Evolutionary conservation across 2,113 vertebrate species (phyloP).

Genomic region (Rhinoptilus africanus): DNA sequence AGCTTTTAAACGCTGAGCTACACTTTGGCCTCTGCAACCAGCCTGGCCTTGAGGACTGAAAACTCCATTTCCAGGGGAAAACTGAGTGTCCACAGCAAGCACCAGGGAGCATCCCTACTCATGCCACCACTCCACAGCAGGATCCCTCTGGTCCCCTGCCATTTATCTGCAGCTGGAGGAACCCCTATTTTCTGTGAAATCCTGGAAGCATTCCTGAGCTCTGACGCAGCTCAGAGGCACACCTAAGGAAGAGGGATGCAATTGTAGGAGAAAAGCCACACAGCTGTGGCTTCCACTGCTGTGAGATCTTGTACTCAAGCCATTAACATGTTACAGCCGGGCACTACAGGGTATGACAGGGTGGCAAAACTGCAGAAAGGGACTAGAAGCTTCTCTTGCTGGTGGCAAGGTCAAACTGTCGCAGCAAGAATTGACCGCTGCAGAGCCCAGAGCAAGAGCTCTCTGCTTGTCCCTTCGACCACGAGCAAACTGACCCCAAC

Average conservation of each 20-base stretch:
- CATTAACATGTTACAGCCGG: neutral
- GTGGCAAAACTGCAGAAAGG: neutral
- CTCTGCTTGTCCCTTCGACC: neutral
- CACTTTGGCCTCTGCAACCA: neutral
- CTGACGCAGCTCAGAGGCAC: neutral
- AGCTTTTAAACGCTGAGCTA: neutral
- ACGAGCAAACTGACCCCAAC: neutral
- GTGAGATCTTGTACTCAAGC: neutral
- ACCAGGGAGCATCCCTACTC: neutral
- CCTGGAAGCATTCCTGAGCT: neutral
- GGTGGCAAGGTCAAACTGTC: conserved; percentile 9
- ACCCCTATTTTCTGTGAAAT: neutral
- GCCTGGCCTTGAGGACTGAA: neutral
- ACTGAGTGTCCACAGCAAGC: neutral
- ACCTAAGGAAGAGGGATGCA: neutral
- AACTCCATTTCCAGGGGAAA: neutral
- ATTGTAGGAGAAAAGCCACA: conserved; percentile 29
- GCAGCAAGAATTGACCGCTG: neutral
- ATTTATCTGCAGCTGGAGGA: neutral
- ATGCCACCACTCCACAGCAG: neutral
- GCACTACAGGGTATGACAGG: neutral
- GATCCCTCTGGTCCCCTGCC: neutral
- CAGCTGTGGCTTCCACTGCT: neutral
- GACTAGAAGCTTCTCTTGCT: neutral
- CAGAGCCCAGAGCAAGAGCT: neutral